A percentile compares a stretch with the other conserved stretches of the same genome.
phyloP scores from a whole-genome alignment of 2,797 vertebrate species.

The Tiaroga cobitis region DNA sequence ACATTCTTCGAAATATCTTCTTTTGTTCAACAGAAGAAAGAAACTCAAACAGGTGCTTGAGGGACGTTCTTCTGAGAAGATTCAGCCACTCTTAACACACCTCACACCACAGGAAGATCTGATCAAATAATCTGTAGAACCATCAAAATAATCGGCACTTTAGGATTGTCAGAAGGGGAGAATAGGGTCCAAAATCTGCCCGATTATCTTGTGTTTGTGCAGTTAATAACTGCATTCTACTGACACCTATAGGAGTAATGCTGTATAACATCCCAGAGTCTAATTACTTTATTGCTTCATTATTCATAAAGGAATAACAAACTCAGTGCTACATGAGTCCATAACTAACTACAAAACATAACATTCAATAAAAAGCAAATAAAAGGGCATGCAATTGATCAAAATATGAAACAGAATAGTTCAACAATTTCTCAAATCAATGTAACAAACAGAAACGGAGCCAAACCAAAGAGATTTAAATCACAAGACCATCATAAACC shows the following conservation, averaged over 20 bases:
- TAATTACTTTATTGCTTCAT: slow-evolving; percentile 33
- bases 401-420: not conserved
- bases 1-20: too few species aligned
- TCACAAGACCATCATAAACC: not conserved
- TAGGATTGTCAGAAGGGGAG: not conserved
- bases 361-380: slow-evolving; percentile 5
- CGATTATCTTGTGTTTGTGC: too few species aligned
- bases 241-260: slow-evolving; percentile 43
- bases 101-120: not conserved
- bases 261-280: not conserved
- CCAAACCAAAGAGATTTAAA: not conserved
- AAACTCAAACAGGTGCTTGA: too few species aligned
- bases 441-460: slow-evolving; percentile 21
- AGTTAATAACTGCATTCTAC: not conserved
- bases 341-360: slow-evolving; percentile 9
- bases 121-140: not conserved
- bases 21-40: too few species aligned
- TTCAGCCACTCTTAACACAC: not conserved
- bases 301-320: slow-evolving; percentile 24
- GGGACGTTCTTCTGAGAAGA: too few species aligned
- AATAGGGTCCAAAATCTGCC: not conserved
- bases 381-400: slow-evolving; percentile 10
- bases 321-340: not conserved
- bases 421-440: not conserved
- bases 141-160: not conserved